These are phyloP conservation scores for Entelurus aequoreus DNA, from an alignment of 2,113 vertebrate genomes.

Conservation along the genomic window DNA sequence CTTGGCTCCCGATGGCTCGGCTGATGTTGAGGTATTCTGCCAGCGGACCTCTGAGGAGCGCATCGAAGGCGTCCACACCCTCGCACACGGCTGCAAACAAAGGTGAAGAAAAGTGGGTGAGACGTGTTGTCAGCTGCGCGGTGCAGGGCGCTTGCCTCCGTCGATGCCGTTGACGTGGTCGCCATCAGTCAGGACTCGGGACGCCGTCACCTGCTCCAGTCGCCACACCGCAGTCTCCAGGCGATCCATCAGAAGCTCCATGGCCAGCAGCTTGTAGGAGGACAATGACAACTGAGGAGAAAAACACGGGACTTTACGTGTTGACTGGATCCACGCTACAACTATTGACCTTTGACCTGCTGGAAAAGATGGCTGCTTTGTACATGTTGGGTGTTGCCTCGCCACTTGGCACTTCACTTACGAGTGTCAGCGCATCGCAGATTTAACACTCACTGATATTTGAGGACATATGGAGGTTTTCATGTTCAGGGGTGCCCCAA, in stretches of 20 bases:
- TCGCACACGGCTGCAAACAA: slow-evolving; percentile 36
- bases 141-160: slow-evolving; percentile 68
- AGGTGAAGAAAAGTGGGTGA: neutral
- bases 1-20: slow-evolving; percentile 81
- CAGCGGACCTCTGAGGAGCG: slow-evolving; percentile 78
- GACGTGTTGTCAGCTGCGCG: too few species aligned
- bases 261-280: slow-evolving; percentile 63
- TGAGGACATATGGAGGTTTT: too few species aligned
- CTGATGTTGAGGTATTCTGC: slow-evolving; percentile 86
- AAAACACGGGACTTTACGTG: too few species aligned
- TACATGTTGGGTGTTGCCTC: too few species aligned
- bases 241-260: slow-evolving; percentile 82
- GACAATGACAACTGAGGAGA: neutral
- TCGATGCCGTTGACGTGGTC: slow-evolving; percentile 65
- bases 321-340: too few species aligned
- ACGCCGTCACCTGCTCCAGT: slow-evolving; percentile 79
- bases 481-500: too few species aligned
- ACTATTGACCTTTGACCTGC: too few species aligned
- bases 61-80: slow-evolving; percentile 85
- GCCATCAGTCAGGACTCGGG: slow-evolving; percentile 58
- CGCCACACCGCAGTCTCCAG: slow-evolving; percentile 86
- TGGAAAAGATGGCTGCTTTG: too few species aligned
- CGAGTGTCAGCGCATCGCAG: too few species aligned
- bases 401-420: too few species aligned
- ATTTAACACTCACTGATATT: too few species aligned